Conservation (phyloP, 2,797 vertebrate species). For the Notamacropus eugenii region DNA sequence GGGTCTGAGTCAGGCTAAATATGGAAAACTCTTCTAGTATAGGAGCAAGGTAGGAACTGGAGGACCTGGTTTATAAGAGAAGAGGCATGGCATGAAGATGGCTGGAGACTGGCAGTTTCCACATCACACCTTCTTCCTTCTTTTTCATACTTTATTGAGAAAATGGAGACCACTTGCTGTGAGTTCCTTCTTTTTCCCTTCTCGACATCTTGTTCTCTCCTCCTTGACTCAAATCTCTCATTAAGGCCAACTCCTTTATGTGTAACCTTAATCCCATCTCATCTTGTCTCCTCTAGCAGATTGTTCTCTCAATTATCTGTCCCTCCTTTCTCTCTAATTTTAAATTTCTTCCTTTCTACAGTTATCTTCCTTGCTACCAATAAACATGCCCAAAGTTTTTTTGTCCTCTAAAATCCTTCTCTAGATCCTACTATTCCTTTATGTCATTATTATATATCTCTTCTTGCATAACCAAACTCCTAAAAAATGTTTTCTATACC, state of each 20-base stretch:
- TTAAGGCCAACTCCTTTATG: background rate
- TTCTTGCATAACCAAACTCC: too few species aligned
- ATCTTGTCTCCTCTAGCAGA: background rate
- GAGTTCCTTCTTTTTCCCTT: background rate
- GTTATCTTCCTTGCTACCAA: background rate
- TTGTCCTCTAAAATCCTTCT: background rate
- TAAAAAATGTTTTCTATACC: too few species aligned
- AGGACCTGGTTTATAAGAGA: background rate
- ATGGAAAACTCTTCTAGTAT: background rate
- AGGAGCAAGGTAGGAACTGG: background rate
- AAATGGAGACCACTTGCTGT: background rate
- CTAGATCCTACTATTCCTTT: background rate
- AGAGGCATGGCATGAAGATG: background rate
- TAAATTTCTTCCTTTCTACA: background rate
- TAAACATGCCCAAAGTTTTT: background rate
- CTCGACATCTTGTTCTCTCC: background rate
- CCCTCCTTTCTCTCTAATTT: background rate
- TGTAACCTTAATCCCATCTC: background rate
- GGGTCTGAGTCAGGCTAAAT: background rate
- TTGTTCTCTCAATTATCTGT: too few species aligned
- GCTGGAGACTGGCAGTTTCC: background rate
- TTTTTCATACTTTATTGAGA: background rate
- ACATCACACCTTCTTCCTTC: background rate
- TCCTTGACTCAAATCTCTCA: background rate
- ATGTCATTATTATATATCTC: background rate